A percentile compares a stretch with the other conserved stretches of the same genome.
Evolutionary conservation across 2,797 vertebrate genomes (phyloP).

Genomic region (Anguilla obscura): DNA sequence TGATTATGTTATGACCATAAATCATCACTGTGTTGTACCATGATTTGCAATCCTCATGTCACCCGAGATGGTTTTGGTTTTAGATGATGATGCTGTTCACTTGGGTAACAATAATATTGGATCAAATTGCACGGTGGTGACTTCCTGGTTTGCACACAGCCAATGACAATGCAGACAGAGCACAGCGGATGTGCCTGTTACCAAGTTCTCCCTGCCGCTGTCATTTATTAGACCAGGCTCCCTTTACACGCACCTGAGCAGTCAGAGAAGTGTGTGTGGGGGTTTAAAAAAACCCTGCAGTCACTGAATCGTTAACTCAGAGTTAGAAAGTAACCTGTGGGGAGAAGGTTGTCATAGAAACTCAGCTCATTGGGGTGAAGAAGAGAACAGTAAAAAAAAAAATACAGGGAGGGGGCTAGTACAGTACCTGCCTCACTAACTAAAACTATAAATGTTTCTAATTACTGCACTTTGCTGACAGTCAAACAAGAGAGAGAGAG

Average conservation of each 20-base stretch:
- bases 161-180: constrained; percentile 17
- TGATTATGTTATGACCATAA: background rate
- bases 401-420: constrained; percentile 47
- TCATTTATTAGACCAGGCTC: constrained; percentile 53
- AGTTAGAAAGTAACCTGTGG: constrained; percentile 72
- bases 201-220: constrained; percentile 33
- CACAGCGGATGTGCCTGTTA: background rate
- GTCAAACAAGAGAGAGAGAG: constrained; percentile 30
- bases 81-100: background rate
- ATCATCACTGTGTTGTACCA: background rate
- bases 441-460: constrained; percentile 37
- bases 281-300: constrained; percentile 48
- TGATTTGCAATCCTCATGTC: background rate
- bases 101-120: background rate
- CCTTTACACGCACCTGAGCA: constrained; percentile 52
- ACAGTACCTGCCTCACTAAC: constrained; percentile 51
- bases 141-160: background rate
- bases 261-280: constrained; percentile 35
- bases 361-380: constrained; percentile 64
- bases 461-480: constrained; percentile 29
- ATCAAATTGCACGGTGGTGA: constrained; percentile 23
- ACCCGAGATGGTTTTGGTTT: background rate
- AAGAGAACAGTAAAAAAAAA: constrained; percentile 48
- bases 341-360: constrained; percentile 74
- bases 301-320: constrained; percentile 71